Evolutionary conservation across 2,888 invertebrate species (phyloP).

Genomic region (Drepana falcataria): DNA sequence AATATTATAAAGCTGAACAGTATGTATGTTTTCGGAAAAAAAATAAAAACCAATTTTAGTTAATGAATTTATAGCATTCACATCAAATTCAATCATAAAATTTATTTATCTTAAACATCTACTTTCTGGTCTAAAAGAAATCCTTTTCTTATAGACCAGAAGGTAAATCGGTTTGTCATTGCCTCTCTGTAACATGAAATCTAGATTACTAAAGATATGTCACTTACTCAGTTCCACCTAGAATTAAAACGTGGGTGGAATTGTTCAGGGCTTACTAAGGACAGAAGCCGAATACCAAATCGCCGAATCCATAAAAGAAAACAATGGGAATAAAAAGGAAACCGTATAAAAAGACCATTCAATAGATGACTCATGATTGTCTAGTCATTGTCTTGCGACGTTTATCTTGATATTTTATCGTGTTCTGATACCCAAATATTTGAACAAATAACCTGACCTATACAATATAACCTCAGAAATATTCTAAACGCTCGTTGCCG

Average conservation of each 20-base stretch:
- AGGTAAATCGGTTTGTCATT: no score
- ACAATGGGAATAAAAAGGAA: constrained; percentile 3
- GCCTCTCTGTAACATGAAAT: no score
- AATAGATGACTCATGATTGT: constrained; percentile 1
- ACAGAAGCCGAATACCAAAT: not conserved
- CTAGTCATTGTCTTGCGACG: constrained; percentile 1
- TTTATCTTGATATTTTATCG: not conserved
- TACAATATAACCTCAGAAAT: not conserved
- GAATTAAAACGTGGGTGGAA: not conserved
- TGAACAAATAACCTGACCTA: not conserved
- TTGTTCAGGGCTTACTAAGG: not conserved
- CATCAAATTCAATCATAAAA: no score
- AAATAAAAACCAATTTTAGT: no score
- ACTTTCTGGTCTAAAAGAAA: no score
- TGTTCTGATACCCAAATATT: not conserved
- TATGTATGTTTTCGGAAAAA: no score
- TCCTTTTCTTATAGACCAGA: no score
- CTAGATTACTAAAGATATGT: not conserved
- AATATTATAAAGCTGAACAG: no score
- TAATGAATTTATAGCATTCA: no score
- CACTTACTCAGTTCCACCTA: not conserved
- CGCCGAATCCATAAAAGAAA: not conserved
- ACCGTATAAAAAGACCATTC: not conserved
- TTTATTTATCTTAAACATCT: no score
- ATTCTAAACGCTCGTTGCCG: not conserved